Base-by-base conservation (phyloP, 2,888 invertebrate genomes). In the Pseudococcus jackbeardsleyi region DNA sequence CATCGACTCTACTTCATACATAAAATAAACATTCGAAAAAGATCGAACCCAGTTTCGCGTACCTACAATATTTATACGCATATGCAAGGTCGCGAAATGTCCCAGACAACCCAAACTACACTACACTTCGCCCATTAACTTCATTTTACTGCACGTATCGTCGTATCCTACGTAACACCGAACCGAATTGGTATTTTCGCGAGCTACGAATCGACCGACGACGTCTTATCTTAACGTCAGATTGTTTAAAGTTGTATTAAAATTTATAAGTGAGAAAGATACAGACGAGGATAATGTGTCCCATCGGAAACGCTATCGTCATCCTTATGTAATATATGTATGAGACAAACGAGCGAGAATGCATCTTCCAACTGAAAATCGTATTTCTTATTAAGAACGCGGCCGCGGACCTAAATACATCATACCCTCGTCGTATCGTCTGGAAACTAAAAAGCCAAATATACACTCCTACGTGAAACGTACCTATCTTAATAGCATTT, bases 221-320 rank as follows among this genome's bases (percentile, higher is more conserved):
- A 59, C 50, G 59, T 59, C 59, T 59, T 59, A 59, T 59, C 59
- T 59, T 59, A 59, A 72, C 33, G 68, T 72, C 22, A 72, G 68
- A 72, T 72, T 72, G 68, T 72, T 72, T 33, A 72, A 72, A 72
- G 68, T 33, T 26, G 68, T 33, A 33, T 72, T 72, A 72, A 72
- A 72, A 72, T 72, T 72, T 72, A 72, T 72, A 33, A 33, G 26
- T 33, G 26, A 33, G 26, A 33, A 33, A 33, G 26, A 33, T 33
- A 33, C 26, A 33, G 26, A 33, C 26, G 26, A 33, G 26, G 26
- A 33, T 33, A 33, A 33, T 33, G 26, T 33, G 68, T 72, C 68
- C 68, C 68, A 72, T 72, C 33, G 68, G 68, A 26, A 72, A 72
- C 68, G 68, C 68, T 72, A 72, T 72, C 68, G 68, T 72, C 68